Conservation (phyloP, 1,140 invertebrate genomes). For the Diorhabda carinulata region DNA sequence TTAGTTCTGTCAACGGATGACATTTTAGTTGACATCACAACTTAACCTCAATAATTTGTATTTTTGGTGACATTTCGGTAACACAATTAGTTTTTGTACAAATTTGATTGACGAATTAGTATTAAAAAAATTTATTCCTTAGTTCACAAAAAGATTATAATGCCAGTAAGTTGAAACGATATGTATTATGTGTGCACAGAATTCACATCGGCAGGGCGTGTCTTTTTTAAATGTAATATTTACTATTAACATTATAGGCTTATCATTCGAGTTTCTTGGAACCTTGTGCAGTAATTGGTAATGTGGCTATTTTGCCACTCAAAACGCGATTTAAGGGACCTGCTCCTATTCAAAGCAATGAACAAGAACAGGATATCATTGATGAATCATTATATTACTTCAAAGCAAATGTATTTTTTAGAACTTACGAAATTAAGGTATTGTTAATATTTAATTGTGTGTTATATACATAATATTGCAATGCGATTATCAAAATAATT, state of each 20-base stretch:
- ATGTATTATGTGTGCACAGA: no score
- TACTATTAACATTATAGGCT: slow-evolving; percentile 58
- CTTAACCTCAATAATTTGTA: no score
- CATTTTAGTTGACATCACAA: no score
- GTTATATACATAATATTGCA: no score
- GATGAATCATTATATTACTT: slow-evolving; percentile 97
- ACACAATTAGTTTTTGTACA: no score
- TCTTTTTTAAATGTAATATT: not conserved
- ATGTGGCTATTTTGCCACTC: slow-evolving; percentile 68
- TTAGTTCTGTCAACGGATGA: no score
- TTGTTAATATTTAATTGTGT: slow-evolving; percentile 8
- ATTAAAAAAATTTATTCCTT: no score
- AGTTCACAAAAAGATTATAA: no score
- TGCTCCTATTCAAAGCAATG: slow-evolving; percentile 59
- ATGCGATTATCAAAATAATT: no score
- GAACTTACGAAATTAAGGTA: slow-evolving; percentile 97
- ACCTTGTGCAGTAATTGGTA: slow-evolving; percentile 74
- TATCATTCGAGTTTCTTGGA: slow-evolving; percentile 90
- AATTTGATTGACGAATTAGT: no score
- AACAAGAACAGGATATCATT: slow-evolving; percentile 83
- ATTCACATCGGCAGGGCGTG: not conserved
- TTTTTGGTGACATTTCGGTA: no score
- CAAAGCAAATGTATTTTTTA: slow-evolving; percentile 99
- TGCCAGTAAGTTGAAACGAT: no score
- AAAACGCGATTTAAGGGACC: slow-evolving; percentile 44